Conservation (phyloP, 2,888 invertebrate species). For the Eupithecia tripunctaria region DNA sequence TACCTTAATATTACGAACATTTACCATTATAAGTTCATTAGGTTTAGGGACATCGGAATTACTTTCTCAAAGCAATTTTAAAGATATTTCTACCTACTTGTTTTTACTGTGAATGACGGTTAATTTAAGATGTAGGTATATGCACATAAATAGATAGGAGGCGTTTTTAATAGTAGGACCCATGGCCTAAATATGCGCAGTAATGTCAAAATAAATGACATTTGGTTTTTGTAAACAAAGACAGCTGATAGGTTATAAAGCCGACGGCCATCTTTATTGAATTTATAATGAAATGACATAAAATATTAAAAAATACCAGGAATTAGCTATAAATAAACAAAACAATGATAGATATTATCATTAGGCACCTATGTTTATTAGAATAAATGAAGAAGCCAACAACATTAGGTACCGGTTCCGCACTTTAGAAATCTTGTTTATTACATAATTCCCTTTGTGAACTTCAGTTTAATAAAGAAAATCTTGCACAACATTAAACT, state of each 20-base stretch:
- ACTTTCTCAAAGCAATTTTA: neutral
- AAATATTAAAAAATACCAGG: neutral
- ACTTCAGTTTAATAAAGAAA: neutral
- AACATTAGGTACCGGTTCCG: neutral
- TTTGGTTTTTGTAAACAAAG: slow-evolving; percentile 32
- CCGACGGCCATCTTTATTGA: slow-evolving; percentile 27
- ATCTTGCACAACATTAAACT: neutral
- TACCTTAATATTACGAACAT: too few species aligned
- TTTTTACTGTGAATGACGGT: neutral
- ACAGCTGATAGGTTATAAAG: slow-evolving; percentile 35
- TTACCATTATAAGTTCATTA: too few species aligned
- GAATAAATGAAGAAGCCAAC: neutral
- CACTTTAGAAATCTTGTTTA: neutral
- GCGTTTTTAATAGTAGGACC: neutral
- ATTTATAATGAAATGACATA: neutral
- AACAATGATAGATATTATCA: neutral
- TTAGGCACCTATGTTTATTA: neutral
- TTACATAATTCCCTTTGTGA: neutral
- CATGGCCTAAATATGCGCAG: neutral
- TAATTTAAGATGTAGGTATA: neutral
- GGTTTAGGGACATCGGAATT: too few species aligned
- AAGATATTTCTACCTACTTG: neutral
- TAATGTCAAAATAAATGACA: slow-evolving; percentile 15
- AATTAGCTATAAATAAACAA: neutral
- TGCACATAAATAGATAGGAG: neutral